Evolutionary conservation across 2,113 vertebrate genomes (phyloP), one percentile per base, ranked within the genome.

Genomic region (Sinocyclocheilus rhinocerous): DNA sequence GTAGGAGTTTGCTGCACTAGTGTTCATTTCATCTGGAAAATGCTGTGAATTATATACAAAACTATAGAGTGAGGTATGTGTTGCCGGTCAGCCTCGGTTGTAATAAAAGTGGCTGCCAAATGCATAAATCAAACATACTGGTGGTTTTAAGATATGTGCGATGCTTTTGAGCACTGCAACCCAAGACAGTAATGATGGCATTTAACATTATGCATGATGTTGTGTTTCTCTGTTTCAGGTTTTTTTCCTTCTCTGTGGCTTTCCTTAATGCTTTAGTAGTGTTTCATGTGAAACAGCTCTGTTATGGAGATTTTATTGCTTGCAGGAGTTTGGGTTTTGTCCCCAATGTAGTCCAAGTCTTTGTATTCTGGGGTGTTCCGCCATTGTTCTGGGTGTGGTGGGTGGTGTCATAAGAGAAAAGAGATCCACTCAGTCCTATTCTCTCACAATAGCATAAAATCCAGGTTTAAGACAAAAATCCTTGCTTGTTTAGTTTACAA

Each of bases 281-380:
- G 84, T 70, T 70, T 85, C 24, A 85, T 84, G 45, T 65, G 73
- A 76, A 79, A 80, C 76, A 80, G 45, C 50, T 85, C 76, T 72
- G 76, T 85, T 79, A 76, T 84, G 39, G 26, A 84, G 61, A 39
- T 65, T 76, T 57, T 59, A 79, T 72, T 70, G 33, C 75, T 65
- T 76, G 20, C 57, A 76, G 76, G 55, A 67, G 24, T 77, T 81
- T 22, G 42, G 65, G 36, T 29, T 81, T 80, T 81, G 77, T 86
- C 76, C 84, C 77, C 69, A 29, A 11, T 39, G 1, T 72, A 24
- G 63, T 81, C 84, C 77, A 86, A 81, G 76, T 59, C 77, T 81
- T 86, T 80, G 26, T 70, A 13, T 67, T 77, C 20, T 9, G 15
- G 59, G 45, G 59, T 77, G 26, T 29, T 50, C 39, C 36, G 1